Base-by-base conservation (phyloP, 2,888 invertebrate species). In the Xestia xanthographa region DNA sequence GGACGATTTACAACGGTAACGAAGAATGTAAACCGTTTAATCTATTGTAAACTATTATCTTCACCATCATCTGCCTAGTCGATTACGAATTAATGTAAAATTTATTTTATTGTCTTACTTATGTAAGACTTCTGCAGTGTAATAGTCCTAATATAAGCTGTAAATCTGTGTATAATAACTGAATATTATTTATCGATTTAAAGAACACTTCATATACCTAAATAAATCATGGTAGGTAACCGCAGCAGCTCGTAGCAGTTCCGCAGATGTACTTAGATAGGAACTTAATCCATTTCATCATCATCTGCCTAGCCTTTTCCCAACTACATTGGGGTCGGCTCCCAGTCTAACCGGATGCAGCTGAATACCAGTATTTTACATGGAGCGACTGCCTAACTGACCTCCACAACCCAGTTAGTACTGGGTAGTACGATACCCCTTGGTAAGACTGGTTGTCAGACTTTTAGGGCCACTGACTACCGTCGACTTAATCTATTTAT, bases 11-110 rank as follows among this genome's bases (percentile, higher is more conserved):
- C 62, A 66, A 14, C 29, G 43, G 56, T 22, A 68, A 60, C 26
- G 53, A 26, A 69, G n/a, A 53, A 62, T 56, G 29, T 34, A 58
- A 68, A 69, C 48, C 38, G 38, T 66, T n/a, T 66, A 62, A 66
- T 60, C 26, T 45, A 45, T 60, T 79, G 48, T 74, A 58, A 58
- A 65, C 48, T 73, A 34, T 63, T 41, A 26, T 41, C 41, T 41
- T 70, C 58, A 80, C 41, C 45, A 29, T 29, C 26, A 29, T 58
- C 17, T 58, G 3, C 77, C 82, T 83, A 85, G 85, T 83, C 75
- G 73, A 77, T 73, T 80, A 80, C 70, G 76, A 83, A 68, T 80
- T 63, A 69, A 71, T 72, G 58, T 75, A 66, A 67, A 79, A 60
- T 66, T 11, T 70, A 62, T 77, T 41, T 72, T 43, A 48, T 60